A percentile compares a stretch with the other conserved stretches of the same genome.
Conservation (phyloP, 1,140 invertebrate species). For the Eubasilissa regina region DNA sequence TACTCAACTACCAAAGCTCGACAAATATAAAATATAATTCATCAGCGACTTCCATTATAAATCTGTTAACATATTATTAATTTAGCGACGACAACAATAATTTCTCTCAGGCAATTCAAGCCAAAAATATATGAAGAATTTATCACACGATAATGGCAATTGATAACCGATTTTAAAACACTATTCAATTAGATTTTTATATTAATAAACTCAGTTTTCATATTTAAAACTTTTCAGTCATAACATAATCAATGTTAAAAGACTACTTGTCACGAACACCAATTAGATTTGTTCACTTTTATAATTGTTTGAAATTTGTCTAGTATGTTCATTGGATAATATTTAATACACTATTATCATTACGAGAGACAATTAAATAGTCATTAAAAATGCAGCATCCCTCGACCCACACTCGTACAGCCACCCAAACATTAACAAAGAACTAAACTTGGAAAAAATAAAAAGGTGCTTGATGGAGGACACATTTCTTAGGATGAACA, state of each 20-base stretch:
- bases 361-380: slow-evolving; percentile 51
- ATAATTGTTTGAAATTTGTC: slow-evolving; percentile 52
- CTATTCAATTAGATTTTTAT: slow-evolving; percentile 57
- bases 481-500: slow-evolving; percentile 3
- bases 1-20: slow-evolving; percentile 60
- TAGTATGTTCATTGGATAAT: slow-evolving; percentile 53
- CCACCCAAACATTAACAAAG: slow-evolving; percentile 43
- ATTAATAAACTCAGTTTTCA: slow-evolving; percentile 56
- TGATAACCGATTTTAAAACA: slow-evolving; percentile 59
- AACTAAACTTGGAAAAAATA: slow-evolving; percentile 1
- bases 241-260: slow-evolving; percentile 49
- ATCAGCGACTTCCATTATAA: slow-evolving; percentile 54
- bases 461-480: slow-evolving; percentile 32
- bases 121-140: slow-evolving; percentile 61
- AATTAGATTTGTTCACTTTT: slow-evolving; percentile 50
- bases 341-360: slow-evolving; percentile 58
- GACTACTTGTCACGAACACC: slow-evolving; percentile 48
- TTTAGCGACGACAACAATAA: slow-evolving; percentile 60
- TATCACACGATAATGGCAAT: slow-evolving; percentile 61
- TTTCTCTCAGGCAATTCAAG: slow-evolving; percentile 59
- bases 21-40: slow-evolving; percentile 61
- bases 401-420: slow-evolving; percentile 57
- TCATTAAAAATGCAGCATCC: slow-evolving; percentile 59
- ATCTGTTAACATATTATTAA: slow-evolving; percentile 47
- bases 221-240: slow-evolving; percentile 58